Evolutionary conservation across 2,888 invertebrate genomes (phyloP).

Genomic region (Andrena praecox): DNA sequence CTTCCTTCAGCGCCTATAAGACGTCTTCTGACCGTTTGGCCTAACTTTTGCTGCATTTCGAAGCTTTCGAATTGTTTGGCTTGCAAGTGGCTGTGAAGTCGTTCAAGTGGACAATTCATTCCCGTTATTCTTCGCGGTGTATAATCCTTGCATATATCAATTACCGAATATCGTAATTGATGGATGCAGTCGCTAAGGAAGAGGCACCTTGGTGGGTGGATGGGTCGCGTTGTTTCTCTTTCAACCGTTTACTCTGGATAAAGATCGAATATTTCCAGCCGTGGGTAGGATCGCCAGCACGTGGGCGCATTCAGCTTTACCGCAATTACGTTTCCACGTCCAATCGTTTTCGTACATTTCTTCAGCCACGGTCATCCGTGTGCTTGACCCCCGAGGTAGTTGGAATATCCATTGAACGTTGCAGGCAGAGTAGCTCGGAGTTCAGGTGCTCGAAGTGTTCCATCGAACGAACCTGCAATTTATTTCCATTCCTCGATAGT

Average conservation of each 20-base stretch:
- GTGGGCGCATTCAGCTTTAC: slow-evolving; percentile 52
- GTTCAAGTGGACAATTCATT: slow-evolving; percentile 14
- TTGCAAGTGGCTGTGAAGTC: neutral
- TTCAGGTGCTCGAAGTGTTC: neutral
- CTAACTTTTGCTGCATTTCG: neutral
- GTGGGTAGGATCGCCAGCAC: slow-evolving; percentile 54
- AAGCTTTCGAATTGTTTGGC: neutral
- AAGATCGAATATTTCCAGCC: slow-evolving; percentile 51
- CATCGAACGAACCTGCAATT: too few species aligned
- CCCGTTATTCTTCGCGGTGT: neutral
- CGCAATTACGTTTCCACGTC: slow-evolving; percentile 59
- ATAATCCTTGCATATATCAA: neutral
- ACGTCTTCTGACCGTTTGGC: too few species aligned
- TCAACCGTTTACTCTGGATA: slow-evolving; percentile 32
- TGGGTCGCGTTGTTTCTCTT: slow-evolving; percentile 39
- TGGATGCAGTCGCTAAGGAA: neutral
- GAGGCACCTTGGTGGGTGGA: slow-evolving; percentile 1
- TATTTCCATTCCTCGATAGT: too few species aligned
- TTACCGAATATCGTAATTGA: slow-evolving; percentile 23
- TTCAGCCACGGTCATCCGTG: slow-evolving; percentile 34
- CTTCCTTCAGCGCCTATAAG: too few species aligned
- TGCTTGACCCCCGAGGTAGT: slow-evolving; percentile 17
- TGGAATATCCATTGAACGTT: slow-evolving; percentile 8
- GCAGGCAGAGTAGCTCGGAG: neutral
- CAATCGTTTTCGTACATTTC: slow-evolving; percentile 45